These are phyloP conservation scores for Tragelaphus imberbis DNA, from an alignment of 2,113 vertebrate genomes.

Conservation along the genomic window DNA sequence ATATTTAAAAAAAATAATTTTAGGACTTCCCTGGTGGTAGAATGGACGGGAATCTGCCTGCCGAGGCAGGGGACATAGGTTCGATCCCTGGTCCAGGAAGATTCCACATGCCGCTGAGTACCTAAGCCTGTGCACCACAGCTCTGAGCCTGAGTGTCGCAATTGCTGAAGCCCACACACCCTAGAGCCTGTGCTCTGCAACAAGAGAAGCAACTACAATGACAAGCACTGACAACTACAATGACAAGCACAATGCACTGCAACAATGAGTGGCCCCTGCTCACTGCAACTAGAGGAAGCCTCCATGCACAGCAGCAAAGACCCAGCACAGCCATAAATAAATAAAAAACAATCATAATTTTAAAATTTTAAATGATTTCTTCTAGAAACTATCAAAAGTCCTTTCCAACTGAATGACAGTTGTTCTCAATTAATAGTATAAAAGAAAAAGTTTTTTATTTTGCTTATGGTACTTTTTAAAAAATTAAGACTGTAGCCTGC, in stretches of 20 bases:
- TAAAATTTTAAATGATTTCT: background rate
- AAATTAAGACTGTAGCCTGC: background rate
- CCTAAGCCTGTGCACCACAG: background rate
- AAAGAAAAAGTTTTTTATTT: background rate
- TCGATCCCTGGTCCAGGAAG: background rate
- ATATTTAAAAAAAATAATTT: background rate
- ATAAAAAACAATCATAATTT: background rate
- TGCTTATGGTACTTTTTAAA: background rate
- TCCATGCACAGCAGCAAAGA: background rate
- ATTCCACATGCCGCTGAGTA: background rate
- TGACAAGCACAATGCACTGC: background rate
- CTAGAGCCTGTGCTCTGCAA: background rate
- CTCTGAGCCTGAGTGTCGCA: background rate
- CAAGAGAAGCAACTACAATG: background rate
- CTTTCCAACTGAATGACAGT: background rate
- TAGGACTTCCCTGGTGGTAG: background rate
- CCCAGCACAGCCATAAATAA: background rate
- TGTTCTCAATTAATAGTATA: background rate
- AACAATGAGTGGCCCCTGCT: background rate
- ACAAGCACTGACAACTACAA: background rate
- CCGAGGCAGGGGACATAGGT: background rate
- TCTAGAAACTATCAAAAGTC: background rate
- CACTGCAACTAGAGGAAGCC: background rate
- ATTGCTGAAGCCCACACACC: background rate
- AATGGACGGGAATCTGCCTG: background rate